Percentiles rank a stretch among this genome's conserved stretches.
Conservation (phyloP, 2,888 invertebrate species). For the Diarsia mendica region DNA sequence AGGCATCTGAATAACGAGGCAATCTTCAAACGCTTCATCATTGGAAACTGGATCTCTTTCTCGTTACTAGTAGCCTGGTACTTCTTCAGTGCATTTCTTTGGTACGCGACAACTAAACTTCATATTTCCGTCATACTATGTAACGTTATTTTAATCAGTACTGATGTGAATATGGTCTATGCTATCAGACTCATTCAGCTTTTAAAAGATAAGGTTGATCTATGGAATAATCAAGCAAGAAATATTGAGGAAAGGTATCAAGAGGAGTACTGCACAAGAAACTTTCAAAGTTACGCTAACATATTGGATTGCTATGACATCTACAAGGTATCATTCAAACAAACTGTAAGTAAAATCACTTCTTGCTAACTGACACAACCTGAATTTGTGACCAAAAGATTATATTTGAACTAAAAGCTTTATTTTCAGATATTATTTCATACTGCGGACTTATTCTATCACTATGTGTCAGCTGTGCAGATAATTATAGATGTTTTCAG, state of each 20-base stretch:
- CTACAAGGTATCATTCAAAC: neutral
- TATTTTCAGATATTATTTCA: neutral
- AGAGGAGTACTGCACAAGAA: neutral
- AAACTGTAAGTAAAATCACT: neutral
- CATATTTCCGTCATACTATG: neutral
- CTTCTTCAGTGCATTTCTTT: neutral
- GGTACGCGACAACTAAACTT: neutral
- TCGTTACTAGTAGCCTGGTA: neutral
- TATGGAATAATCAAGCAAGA: slow-evolving; percentile 6
- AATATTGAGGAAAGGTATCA: neutral
- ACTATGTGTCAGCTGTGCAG: neutral
- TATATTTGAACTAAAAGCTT: neutral
- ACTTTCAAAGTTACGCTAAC: neutral
- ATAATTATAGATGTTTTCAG: neutral
- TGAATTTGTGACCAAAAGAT: neutral
- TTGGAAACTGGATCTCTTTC: slow-evolving; percentile 3
- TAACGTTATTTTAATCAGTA: neutral
- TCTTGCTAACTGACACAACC: too few species aligned
- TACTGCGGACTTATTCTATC: neutral
- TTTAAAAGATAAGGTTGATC: slow-evolving; percentile 10
- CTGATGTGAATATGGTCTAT: neutral
- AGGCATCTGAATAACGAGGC: slow-evolving; percentile 7
- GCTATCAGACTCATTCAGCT: slow-evolving; percentile 3
- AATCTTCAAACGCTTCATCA: neutral
- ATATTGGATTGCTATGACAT: slow-evolving; percentile 8